Evolutionary conservation across 2,797 vertebrate genomes (phyloP), one percentile per base, ranked within the genome.

Genomic region (Manis javanica): DNA sequence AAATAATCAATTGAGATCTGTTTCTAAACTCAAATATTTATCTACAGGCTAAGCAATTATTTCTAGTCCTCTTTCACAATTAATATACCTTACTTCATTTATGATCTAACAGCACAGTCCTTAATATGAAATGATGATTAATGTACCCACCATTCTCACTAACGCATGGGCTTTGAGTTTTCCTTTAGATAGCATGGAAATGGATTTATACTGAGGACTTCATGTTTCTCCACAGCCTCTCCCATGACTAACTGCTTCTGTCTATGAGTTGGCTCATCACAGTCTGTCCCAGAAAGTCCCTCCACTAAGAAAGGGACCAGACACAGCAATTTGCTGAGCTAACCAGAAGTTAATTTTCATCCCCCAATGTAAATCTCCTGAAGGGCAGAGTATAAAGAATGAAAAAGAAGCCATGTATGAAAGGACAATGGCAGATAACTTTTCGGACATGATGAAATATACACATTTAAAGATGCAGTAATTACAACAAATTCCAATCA

Each of bases 21-120:
- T 61, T 94, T 53, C 51, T 71, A 91, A 96, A 39, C 10, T 84
- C n/a, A 75, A 91, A 49, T 87, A 82, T 90, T 94, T 95, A 63
- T 87, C 49, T 42, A 37, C 1, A 74, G 26, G 7, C 15, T 66
- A 91, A 95, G 13, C 19, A 83, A 74, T 93, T 66, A 77, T 90
- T 87, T 93, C 29, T 74, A 55, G 12, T 53, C 4, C 11, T 63
- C 10, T 71, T 92, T 75, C 69, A 72, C n/a, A 94, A 57, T 71
- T 53, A 82, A 46, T 4, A 39, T 1, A 23, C 2, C 74, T 87
- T 39, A 69, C 46, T 93, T 87, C 14, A 34, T 59, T 94, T 59
- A 26, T 81, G 39, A 71, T 3, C 42, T 7, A 94, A 37, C 12
- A 89, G 19, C 53, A 66, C 5, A 64, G 29, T 55, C 14, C 31